These are phyloP conservation scores for Hyposmocoma kahamanoa DNA, from an alignment of 1,140 invertebrate species.

Conservation along the genomic window DNA sequence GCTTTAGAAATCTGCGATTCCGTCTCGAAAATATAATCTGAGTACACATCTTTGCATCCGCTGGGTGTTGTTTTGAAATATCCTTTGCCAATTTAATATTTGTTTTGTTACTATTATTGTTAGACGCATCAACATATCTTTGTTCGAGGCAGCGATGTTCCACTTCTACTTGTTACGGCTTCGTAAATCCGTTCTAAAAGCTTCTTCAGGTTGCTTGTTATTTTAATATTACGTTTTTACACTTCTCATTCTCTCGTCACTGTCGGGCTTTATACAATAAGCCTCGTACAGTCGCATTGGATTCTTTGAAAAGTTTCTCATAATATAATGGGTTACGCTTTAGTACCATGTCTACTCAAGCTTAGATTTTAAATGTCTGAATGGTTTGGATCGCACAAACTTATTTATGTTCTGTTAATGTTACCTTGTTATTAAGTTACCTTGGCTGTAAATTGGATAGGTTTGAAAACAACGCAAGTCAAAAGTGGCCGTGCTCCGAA, in stretches of 20 bases:
- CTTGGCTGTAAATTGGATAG: too few species aligned
- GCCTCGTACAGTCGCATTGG: background rate
- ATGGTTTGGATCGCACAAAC: too few species aligned
- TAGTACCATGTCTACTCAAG: background rate
- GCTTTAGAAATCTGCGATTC: too few species aligned
- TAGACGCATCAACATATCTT: background rate
- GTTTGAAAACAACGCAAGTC: too few species aligned
- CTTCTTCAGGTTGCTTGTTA: conserved; percentile 1
- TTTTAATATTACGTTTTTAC: background rate
- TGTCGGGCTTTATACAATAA: background rate
- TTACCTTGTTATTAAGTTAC: too few species aligned
- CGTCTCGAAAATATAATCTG: too few species aligned
- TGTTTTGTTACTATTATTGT: background rate
- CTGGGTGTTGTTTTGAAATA: background rate
- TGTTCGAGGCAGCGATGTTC: background rate
- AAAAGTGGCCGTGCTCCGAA: too few species aligned
- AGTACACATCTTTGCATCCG: background rate
- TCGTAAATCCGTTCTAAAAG: background rate
- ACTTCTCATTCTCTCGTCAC: background rate
- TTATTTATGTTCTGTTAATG: too few species aligned
- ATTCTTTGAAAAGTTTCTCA: background rate
- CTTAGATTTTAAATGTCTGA: background rate
- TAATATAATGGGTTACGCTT: background rate
- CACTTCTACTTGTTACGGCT: background rate
- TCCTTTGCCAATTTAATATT: background rate